phyloP scores from a whole-genome alignment of 2,888 invertebrate species.

The Nycteola revayana region DNA sequence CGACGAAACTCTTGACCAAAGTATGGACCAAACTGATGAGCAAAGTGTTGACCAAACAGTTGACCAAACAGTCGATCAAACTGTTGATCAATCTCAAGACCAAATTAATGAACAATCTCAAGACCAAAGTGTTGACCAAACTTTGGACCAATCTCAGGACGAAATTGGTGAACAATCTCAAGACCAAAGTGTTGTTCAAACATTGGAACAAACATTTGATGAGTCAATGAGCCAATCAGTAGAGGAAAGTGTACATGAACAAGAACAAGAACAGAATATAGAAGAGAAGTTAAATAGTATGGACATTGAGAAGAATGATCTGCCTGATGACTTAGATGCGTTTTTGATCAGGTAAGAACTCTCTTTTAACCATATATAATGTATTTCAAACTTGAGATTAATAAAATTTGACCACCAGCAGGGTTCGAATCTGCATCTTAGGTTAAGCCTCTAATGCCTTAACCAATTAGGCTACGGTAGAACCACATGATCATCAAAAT shows the following conservation, averaged over 20 bases:
- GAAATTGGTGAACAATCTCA: neutral
- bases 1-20: too few species aligned
- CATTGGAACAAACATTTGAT: conserved; percentile 2
- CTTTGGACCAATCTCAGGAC: conserved; percentile 1
- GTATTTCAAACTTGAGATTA: too few species aligned
- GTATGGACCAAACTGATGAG: neutral
- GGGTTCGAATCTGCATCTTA: too few species aligned
- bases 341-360: conserved; percentile 48
- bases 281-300: conserved; percentile 55
- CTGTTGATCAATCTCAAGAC: neutral
- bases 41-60: conserved; percentile 1
- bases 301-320: conserved; percentile 35
- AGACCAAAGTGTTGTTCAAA: neutral
- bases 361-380: too few species aligned
- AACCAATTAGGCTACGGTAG: too few species aligned
- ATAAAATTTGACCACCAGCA: too few species aligned
- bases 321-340: conserved; percentile 41
- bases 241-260: neutral
- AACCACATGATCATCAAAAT: too few species aligned
- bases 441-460: too few species aligned
- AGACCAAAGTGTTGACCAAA: neutral
- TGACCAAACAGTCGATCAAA: too few species aligned
- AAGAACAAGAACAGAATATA: conserved; percentile 37
- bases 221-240: neutral
- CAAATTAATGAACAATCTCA: neutral